These are phyloP conservation scores for Chymomyza amoena DNA, from an alignment of 2,888 invertebrate genomes.

Conservation along the genomic window DNA sequence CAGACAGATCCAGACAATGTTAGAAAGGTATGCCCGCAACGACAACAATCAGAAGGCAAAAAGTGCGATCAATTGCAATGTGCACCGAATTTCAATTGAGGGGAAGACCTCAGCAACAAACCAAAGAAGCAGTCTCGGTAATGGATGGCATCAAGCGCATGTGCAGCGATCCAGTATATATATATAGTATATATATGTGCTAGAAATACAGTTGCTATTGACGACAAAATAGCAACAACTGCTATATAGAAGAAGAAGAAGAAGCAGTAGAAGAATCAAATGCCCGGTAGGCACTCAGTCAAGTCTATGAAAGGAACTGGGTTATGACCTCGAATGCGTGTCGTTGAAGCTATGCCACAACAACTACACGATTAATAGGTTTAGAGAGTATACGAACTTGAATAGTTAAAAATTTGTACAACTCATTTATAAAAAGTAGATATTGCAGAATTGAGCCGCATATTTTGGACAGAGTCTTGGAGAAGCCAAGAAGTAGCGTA, in stretches of 20 bases:
- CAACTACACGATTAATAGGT: neutral
- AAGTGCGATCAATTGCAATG: constrained; percentile 70
- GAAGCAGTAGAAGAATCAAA: constrained; percentile 12
- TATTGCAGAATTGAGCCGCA: too few relatives aligned
- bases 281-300: constrained; percentile 13
- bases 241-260: neutral
- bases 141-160: constrained; percentile 41
- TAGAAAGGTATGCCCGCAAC: constrained; percentile 56
- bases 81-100: constrained; percentile 69
- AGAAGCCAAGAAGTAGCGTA: too few relatives aligned
- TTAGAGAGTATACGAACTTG: neutral
- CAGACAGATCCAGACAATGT: constrained; percentile 33
- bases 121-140: constrained; percentile 25
- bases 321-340: constrained; percentile 76
- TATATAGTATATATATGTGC: too few relatives aligned
- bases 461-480: too few relatives aligned
- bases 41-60: constrained; percentile 54
- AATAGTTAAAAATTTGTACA: neutral
- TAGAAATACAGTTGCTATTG: constrained; percentile 41
- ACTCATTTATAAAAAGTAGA: neutral
- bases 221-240: constrained; percentile 34
- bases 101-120: constrained; percentile 1
- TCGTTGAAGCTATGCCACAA: constrained; percentile 29
- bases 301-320: constrained; percentile 63
- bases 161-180: constrained; percentile 36